Conservation (phyloP, 2,888 invertebrate species). For the Napeogenes inachia region DNA sequence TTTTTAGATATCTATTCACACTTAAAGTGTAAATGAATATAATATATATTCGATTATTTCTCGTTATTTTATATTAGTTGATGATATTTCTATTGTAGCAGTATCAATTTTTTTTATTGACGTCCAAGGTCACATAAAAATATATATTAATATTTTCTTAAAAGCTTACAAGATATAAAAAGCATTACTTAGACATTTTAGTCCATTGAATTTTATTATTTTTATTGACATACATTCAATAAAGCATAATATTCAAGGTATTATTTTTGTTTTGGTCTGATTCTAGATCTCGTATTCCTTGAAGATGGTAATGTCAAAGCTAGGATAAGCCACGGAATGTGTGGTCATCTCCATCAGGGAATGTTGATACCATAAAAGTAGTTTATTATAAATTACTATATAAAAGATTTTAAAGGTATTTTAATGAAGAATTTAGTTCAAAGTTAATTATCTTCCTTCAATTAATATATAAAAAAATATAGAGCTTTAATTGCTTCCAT, state of each 20-base stretch:
- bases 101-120: no score
- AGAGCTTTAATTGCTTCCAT: no score
- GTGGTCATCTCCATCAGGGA: conserved; percentile 4
- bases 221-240: not conserved
- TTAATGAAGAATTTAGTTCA: not conserved
- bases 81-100: no score
- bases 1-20: no score
- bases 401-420: conserved; percentile 8
- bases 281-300: conserved; percentile 13
- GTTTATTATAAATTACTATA: not conserved
- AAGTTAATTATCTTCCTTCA: not conserved
- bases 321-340: conserved; percentile 9
- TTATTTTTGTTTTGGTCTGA: not conserved
- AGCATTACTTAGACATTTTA: no score
- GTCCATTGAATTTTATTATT: no score
- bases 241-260: not conserved
- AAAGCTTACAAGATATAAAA: no score
- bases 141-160: no score
- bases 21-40: no score
- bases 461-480: not conserved
- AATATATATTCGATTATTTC: no score
- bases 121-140: no score
- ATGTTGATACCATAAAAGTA: conserved; percentile 9
- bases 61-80: no score
- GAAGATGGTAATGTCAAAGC: conserved; percentile 20